Conservation (phyloP, 1,140 invertebrate genomes). For the Tribolium castaneum region DNA sequence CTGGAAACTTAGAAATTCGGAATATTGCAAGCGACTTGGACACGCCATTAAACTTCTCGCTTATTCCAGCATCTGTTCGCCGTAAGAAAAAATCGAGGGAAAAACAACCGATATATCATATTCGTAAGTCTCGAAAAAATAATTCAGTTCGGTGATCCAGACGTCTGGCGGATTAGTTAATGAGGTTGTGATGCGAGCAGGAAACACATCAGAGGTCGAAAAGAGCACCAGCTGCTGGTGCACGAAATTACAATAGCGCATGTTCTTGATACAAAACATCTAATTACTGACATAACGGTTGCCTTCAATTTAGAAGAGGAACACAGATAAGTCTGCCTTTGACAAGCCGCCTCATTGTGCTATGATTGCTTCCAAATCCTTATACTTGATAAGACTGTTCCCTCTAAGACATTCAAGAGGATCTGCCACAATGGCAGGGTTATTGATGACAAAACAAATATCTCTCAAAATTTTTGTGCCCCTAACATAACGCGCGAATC, state of each 20-base stretch:
- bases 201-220: neutral
- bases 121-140: neutral
- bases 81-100: neutral
- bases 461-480: neutral
- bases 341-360: conserved; percentile 33
- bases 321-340: conserved; percentile 35
- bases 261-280: conserved; percentile 32
- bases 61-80: conserved; percentile 20
- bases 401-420: conserved; percentile 30
- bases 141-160: neutral
- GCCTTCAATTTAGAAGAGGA: conserved; percentile 32
- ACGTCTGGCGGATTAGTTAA: conserved; percentile 4
- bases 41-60: conserved; percentile 26
- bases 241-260: conserved; percentile 14
- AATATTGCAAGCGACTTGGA: conserved; percentile 24
- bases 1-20: conserved; percentile 25
- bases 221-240: conserved; percentile 1
- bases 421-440: conserved; percentile 17
- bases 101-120: conserved; percentile 12
- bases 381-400: conserved; percentile 32
- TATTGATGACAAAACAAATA: conserved; percentile 31
- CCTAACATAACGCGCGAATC: neutral
- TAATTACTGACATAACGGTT: conserved; percentile 26
- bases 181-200: neutral
- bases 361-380: conserved; percentile 40